Evolutionary conservation across 2,888 invertebrate species (phyloP), one percentile per base, ranked within the genome.

Genomic region (Agriotes lineatus): DNA sequence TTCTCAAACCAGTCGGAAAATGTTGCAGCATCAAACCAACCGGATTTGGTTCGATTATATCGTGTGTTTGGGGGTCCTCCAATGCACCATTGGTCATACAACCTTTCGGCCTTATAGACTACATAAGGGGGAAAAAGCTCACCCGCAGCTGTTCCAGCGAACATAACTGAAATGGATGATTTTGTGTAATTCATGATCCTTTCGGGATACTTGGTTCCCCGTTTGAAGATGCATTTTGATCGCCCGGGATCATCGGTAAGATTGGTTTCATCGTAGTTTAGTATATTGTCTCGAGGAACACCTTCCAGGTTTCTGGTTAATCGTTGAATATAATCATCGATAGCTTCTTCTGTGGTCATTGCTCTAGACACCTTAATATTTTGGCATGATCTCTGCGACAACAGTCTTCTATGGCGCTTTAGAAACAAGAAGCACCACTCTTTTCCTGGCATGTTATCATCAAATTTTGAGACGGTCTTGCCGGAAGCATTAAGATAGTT

Each of bases 41-140:
- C 37, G 6, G n/a, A 37, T n/a, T 37, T 37, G 6, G n/a, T 7
- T 3, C 37, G 37, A n/a, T 37, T 37, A n/a, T n/a, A 37, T 37
- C 37, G 6, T 4, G 37, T 37, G n/a, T n/a, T n/a, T 37, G 37
- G 37, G n/a, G 37, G 37, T 2, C 37, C 37, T n/a, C 37, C n/a
- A 37, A 37, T 37, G n/a, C 37, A 37, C 37, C 37, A 37, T n/a
- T 37, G 37, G n/a, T 37, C 37, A 37, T 37, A 37, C 30, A 30
- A n/a, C n/a, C 37, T 5, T 37, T 37, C 37, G 5, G 37, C 37
- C n/a, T 37, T 37, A n/a, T 37, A 37, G 2, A 37, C 5, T 7
- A 37, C 37, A 7, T 37, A 37, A 3, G n/a, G 37, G 5, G 37
- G n/a, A 7, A 37, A n/a, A 30, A 30, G 5, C 4, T 30, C 9